Percentiles rank a stretch among this genome's conserved stretches.
Evolutionary conservation across 2,888 invertebrate genomes (phyloP).

Genomic region (Conus canariensis): DNA sequence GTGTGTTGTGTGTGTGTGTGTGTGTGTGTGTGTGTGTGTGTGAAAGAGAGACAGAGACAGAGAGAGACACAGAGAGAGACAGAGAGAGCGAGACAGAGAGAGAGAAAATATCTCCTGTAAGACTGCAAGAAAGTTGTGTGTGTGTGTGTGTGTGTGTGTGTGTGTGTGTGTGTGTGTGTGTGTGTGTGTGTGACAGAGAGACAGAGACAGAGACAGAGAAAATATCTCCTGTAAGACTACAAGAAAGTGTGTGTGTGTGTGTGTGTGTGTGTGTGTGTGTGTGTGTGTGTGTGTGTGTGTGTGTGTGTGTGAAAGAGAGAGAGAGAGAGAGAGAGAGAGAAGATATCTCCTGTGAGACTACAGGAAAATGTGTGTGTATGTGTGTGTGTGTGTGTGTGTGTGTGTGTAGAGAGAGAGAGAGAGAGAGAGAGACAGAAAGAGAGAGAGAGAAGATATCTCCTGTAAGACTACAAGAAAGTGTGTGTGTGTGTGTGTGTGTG

Average conservation of each 20-base stretch:
- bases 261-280: background rate
- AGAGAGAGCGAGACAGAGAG: background rate
- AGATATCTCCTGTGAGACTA: too few species aligned
- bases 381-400: too few species aligned
- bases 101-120: background rate
- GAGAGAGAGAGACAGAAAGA: too few species aligned
- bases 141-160: conserved; percentile 10
- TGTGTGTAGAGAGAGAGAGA: too few species aligned
- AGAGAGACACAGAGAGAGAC: background rate
- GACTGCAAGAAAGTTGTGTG: too few species aligned
- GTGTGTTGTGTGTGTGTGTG: background rate
- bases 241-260: background rate
- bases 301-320: conserved; percentile 17
- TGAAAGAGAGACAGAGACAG: too few species aligned
- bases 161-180: conserved; percentile 6
- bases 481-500: too few species aligned
- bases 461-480: too few species aligned
- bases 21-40: background rate
- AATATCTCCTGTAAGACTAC: too few species aligned
- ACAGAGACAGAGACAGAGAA: background rate
- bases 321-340: too few species aligned
- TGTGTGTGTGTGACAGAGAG: background rate
- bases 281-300: conserved; percentile 3
- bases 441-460: too few species aligned
- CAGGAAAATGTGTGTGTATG: too few species aligned